phyloP scores from a whole-genome alignment of 2,888 invertebrate species.

The Dynastes grantii region DNA sequence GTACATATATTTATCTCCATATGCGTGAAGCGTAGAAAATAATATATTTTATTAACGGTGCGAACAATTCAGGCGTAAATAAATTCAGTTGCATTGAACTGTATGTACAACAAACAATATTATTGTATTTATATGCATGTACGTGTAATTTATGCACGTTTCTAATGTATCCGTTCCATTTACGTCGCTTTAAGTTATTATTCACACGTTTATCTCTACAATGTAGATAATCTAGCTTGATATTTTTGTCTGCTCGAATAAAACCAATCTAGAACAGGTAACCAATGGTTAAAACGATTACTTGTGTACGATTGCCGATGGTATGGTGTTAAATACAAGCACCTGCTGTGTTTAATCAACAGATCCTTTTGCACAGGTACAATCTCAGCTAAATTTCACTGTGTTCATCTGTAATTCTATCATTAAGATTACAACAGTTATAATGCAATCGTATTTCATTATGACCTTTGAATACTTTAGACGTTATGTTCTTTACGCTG shows the following conservation, averaged over 20 bases:
- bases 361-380: not conserved
- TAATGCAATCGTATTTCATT: no score
- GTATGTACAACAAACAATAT: constrained; percentile 24
- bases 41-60: constrained; percentile 32
- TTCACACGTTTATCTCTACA: constrained; percentile 15
- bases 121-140: constrained; percentile 31
- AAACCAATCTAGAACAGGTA: not conserved
- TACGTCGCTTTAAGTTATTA: constrained; percentile 44
- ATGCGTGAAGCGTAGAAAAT: constrained; percentile 5
- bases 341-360: not conserved
- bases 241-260: constrained; percentile 16
- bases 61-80: constrained; percentile 19
- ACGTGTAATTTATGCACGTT: constrained; percentile 37
- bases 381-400: no score
- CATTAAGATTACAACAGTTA: no score
- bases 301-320: not conserved
- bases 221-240: constrained; percentile 30
- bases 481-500: no score
- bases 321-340: not conserved
- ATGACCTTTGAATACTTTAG: no score
- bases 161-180: constrained; percentile 44
- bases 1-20: no score
- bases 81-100: constrained; percentile 31
- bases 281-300: not conserved
- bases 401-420: no score